Evolutionary conservation across 1,140 invertebrate species (phyloP), one percentile per base, ranked within the genome.

Genomic region (Campoletis sonorensis): DNA sequence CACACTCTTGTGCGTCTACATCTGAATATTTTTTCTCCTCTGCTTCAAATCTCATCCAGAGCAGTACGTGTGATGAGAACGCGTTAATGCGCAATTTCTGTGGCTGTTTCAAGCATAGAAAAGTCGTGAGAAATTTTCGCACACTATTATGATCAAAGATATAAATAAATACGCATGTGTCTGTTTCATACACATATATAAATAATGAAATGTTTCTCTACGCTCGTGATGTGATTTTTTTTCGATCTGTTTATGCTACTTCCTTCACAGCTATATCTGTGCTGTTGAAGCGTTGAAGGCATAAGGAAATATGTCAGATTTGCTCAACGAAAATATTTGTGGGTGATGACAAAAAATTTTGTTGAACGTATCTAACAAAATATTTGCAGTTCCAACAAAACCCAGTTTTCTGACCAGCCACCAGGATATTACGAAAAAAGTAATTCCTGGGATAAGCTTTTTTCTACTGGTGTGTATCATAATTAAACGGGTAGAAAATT

Each of bases 71-170:
- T 72, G 70, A 72, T 72, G 70, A 72, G 70, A 72, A 21, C 37
- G 37, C 70, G 70, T 40, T 37, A 72, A 72, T 72, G 70, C 70
- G 70, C 37, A 72, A 72, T 72, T 18, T 8, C 21, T 26, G 23
- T 64, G 61, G 61, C 61, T 64, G 16, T 54, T 49, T 49, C 1
- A 21, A 26, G 37, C 70, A 72, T 26, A 72, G 16, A 49, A 49
- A 40, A 72, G 37, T 40, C 70, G 70, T 72, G 70, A 49, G 70
- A 72, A 40, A 23, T 72, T 72, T 72, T 72, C 70, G 21, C 70
- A 72, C 70, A 23, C 30, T 70, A 7, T 40, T 23, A 4, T 23
- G 23, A 26, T 26, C 15, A 8, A 18, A 61, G 58, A n/a, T 61
- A 8, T 61, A 23, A 3, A 61, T 61, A 61, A n/a, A n/a, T 33